phyloP scores from a whole-genome alignment of 2,888 invertebrate species.

The Cheilosia vernalis region DNA sequence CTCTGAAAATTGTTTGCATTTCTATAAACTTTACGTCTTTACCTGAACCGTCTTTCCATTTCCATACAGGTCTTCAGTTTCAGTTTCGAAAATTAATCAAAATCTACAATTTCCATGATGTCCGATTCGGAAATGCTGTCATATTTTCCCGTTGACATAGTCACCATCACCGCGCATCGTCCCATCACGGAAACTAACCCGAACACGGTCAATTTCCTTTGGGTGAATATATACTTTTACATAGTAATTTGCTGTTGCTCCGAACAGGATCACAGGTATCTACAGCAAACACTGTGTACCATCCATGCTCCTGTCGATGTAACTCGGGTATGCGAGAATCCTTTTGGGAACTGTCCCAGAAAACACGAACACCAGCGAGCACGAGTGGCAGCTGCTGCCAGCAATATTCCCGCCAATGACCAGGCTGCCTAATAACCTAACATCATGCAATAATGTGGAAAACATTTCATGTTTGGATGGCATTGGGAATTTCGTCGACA shows the following conservation, averaged over 20 bases:
- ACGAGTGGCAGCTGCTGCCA: slow-evolving; percentile 47
- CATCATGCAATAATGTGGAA: slow-evolving; percentile 76
- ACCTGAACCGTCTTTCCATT: too few species aligned
- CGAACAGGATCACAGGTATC: slow-evolving; percentile 27
- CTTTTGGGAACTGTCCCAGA: slow-evolving; percentile 65
- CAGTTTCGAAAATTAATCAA: slow-evolving; percentile 7
- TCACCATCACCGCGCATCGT: slow-evolving; percentile 4
- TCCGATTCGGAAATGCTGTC: slow-evolving; percentile 11
- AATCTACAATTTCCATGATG: slow-evolving; percentile 31
- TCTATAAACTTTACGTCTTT: too few species aligned
- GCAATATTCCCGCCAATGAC: slow-evolving; percentile 62
- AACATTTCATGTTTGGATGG: slow-evolving; percentile 76
- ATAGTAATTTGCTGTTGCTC: slow-evolving; percentile 61
- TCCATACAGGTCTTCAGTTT: background rate
- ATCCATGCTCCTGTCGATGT: slow-evolving; percentile 12
- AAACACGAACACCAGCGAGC: slow-evolving; percentile 39
- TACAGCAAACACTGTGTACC: background rate
- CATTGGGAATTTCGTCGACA: slow-evolving; percentile 67
- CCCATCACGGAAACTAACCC: slow-evolving; percentile 36
- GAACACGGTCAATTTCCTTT: slow-evolving; percentile 68
- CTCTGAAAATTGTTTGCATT: too few species aligned
- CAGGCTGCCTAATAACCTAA: slow-evolving; percentile 73
- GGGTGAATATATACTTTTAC: slow-evolving; percentile 64
- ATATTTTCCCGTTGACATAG: background rate
- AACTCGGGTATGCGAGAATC: slow-evolving; percentile 60